Conservation (phyloP, 2,888 invertebrate genomes). For the Hylaea fasciaria region DNA sequence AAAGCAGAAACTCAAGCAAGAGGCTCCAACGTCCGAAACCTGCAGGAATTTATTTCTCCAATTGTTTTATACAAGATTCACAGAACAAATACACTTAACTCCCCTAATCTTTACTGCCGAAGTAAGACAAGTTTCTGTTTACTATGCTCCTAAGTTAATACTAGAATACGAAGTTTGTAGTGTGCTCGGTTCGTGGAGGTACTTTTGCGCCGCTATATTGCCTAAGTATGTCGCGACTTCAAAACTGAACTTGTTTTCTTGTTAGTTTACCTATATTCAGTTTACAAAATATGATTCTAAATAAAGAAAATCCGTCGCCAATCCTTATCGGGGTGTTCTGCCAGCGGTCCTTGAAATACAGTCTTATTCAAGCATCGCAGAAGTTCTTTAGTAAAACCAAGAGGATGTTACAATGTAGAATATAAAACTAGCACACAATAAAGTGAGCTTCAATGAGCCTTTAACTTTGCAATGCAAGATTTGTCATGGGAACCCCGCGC, state of each 20-base stretch:
- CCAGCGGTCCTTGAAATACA: too few species aligned
- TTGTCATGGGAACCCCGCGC: constrained; percentile 19
- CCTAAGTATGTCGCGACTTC: constrained; percentile 7
- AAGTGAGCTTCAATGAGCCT: not conserved
- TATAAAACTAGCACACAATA: not conserved
- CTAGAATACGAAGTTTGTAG: constrained; percentile 38
- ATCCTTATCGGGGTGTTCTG: too few species aligned
- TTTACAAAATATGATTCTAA: too few species aligned
- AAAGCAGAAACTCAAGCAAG: too few species aligned
- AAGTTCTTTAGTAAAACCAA: not conserved
- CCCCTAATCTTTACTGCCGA: constrained; percentile 42
- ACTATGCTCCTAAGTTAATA: constrained; percentile 45
- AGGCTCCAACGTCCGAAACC: too few species aligned
- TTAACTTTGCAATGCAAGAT: constrained; percentile 15
- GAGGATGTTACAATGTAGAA: not conserved
- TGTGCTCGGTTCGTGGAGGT: constrained; percentile 21
- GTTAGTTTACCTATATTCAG: too few species aligned
- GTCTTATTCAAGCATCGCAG: too few species aligned
- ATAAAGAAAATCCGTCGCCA: too few species aligned
- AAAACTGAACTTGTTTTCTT: not conserved
- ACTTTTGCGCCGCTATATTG: constrained; percentile 19
- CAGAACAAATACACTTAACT: constrained; percentile 39
- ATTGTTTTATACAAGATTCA: constrained; percentile 40
- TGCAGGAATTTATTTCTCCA: constrained; percentile 1
- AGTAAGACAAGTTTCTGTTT: constrained; percentile 41